Evolutionary conservation across 2,113 vertebrate species (phyloP), one percentile per base, ranked within the genome.

Genomic region (Notarius quadriscutis): DNA sequence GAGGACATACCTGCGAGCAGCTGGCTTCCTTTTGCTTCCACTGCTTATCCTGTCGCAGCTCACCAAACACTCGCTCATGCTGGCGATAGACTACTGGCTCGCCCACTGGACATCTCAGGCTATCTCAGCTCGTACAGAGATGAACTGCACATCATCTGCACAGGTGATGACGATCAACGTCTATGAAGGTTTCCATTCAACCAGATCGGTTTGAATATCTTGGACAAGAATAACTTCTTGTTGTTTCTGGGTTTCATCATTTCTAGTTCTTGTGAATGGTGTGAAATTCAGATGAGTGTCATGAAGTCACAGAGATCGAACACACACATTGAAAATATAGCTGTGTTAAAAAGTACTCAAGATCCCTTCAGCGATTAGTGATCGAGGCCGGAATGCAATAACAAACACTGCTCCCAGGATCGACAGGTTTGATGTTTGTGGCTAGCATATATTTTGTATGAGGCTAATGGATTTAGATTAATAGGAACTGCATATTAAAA

Each of bases 21-120:
- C 97, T 0, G 98, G 98, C 8, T 48, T 97, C 80, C 93, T 97
- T 41, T 96, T 99, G 4, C 95, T 99, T 87, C 93, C 93, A 0
- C 90, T 99, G 91, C 95, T 99, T 20, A 86, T 98, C 84, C 94
- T 99, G 92, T 99, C 98, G 1, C 98, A 99, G 94, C 95, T 99
- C 85, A 92, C 98, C 92, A 99, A 99, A 92, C 99, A 99, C 93
- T 94, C 97, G 0, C 95, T 98, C 82, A 96, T 99, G 97, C 96
- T 99, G 57, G 96, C 97, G 92, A 99, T 98, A 0, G 99, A 99
- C 89, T 99, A 96, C 95, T 99, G 98, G 96, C 94, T 99, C 88
- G 98, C 98, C 0, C 93, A 95, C 89, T 99, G 99, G 99, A 99
- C 98, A 0, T 96, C 96, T 0, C 90, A 88, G 0, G 95, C 95